Evolutionary conservation across 1,140 invertebrate genomes (phyloP).

Genomic region (Formica selysi): DNA sequence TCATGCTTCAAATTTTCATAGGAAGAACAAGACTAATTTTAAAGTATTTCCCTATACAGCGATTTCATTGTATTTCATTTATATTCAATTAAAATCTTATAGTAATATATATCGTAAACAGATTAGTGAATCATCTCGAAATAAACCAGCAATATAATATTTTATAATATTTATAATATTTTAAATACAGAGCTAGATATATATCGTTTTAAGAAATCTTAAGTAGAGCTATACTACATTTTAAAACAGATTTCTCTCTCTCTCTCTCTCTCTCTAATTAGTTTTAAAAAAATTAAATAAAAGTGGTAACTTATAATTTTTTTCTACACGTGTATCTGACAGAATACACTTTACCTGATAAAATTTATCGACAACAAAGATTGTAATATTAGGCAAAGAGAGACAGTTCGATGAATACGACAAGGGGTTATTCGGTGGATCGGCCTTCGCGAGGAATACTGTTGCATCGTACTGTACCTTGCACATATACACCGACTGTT

Average conservation of each 20-base stretch:
- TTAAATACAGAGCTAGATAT: background rate
- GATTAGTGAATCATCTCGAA: background rate
- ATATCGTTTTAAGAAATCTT: background rate
- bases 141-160: background rate
- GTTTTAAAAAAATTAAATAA: background rate
- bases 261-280: background rate
- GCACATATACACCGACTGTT: conserved; percentile 61
- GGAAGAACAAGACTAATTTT: background rate
- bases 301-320: background rate
- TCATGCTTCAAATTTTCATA: conserved; percentile 21
- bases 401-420: background rate
- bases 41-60: background rate
- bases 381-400: background rate
- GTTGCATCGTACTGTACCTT: conserved; percentile 62
- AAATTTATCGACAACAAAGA: background rate
- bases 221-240: background rate
- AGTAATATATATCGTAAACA: background rate
- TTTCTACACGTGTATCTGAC: background rate
- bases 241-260: background rate
- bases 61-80: background rate
- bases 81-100: background rate
- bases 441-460: conserved; percentile 70
- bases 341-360: background rate
- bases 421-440: conserved; percentile 26
- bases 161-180: background rate